Base-by-base conservation (phyloP, 2,797 vertebrate genomes). In the Podargus strigoides region DNA sequence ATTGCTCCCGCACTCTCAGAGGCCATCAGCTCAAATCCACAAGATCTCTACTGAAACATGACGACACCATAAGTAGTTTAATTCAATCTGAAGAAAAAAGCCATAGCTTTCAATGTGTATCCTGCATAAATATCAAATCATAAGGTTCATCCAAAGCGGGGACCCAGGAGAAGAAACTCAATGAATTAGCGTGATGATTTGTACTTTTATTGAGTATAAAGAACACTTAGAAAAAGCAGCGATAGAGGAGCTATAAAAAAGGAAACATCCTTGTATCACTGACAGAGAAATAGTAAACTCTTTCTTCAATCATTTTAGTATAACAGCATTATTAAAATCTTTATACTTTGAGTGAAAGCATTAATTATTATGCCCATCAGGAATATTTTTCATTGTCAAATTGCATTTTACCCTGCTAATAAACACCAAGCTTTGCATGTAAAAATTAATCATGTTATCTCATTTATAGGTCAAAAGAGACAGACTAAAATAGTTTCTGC, bases 381-480 rank as follows among this genome's bases (percentile, higher is more conserved):
- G 26, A 94, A 87, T 89, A 90, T 75, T 89, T 80, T 92, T 81
- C 85, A 72, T 89, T 89, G 87, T 86, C 68, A 44, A 47, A 84
- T 89, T 96, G 86, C 70, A 52, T 95, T 96, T 95, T 70, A 75
- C 88, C 84, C 79, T 46, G 66, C 79, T 91, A 90, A 89, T 76
- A 95, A 94, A 94, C 63, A 95, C 37, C 32, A 91, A 83, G 68
- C 41, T 90, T 77, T 64, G 27, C 58, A 73, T 60, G 47, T 56
- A 90, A 94, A 96, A 94, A 90, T 73, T 70, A 92, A 68, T 81
- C 46, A 32, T 5, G 6, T 92, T 95, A 91, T 81, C 89, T 95
- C 82, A 68, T 92, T 96, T 92, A 88, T 68, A 93, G 93, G 94
- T 93, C 88, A 95, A 94, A 95, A 92, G 84, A 81, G 62, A 89